A percentile compares a stretch with the other conserved stretches of the same genome.
Conservation (phyloP, 2,888 invertebrate species). For the Hetaerina titia region DNA sequence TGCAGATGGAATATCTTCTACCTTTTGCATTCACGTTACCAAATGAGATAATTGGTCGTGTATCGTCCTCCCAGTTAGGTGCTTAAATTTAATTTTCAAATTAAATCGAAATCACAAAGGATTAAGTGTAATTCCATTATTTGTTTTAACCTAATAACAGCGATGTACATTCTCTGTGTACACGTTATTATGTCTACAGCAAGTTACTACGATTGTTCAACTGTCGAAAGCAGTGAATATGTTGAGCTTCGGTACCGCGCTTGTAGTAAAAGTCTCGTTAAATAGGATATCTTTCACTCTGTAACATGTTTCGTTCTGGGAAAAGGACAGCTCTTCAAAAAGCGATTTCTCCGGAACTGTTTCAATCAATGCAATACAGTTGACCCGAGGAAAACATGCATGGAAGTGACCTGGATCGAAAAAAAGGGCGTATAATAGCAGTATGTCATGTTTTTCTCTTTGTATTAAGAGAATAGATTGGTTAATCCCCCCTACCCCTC, state of each 20-base stretch:
- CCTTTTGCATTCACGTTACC: background rate
- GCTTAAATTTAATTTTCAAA: too few relatives aligned
- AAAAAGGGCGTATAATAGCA: background rate
- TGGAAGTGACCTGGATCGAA: background rate
- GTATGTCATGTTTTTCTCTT: background rate
- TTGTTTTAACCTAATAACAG: too few relatives aligned
- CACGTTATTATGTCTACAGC: too few relatives aligned
- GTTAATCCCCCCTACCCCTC: too few relatives aligned
- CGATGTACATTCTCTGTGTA: too few relatives aligned
- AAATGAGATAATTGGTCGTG: background rate
- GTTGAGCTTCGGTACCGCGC: background rate
- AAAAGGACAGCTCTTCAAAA: background rate
- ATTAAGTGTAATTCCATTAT: too few relatives aligned
- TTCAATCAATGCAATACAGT: background rate
- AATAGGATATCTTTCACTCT: background rate
- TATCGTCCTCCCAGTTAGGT: too few relatives aligned
- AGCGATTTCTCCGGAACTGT: background rate
- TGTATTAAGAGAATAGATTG: background rate
- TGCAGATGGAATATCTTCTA: background rate
- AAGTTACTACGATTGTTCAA: too few relatives aligned
- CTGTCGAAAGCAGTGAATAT: too few relatives aligned
- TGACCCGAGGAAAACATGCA: background rate
- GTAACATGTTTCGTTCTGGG: too few relatives aligned
- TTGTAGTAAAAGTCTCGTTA: background rate
- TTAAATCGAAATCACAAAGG: too few relatives aligned